These are phyloP conservation scores for Drosophila simulans DNA, from an alignment of 1,140 invertebrate genomes.

Conservation along the genomic window DNA sequence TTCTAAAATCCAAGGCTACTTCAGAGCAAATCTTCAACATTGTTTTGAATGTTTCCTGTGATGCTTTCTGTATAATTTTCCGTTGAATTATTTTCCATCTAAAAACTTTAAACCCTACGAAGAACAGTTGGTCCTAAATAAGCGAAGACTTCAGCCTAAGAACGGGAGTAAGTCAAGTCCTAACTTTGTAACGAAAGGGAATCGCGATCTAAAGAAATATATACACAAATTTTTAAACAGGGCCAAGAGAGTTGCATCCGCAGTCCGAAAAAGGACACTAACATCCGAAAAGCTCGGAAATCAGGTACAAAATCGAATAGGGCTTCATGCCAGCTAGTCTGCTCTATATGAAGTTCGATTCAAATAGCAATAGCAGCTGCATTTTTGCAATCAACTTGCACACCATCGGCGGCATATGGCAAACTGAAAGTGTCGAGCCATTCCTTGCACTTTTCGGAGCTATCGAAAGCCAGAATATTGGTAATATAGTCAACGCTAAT, in stretches of 20 bases:
- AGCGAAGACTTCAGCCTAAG: slow-evolving; percentile 3
- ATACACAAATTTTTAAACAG: slow-evolving; percentile 7
- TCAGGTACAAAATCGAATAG: slow-evolving; percentile 6
- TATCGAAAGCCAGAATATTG: slow-evolving; percentile 94
- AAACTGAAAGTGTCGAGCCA: slow-evolving; percentile 94
- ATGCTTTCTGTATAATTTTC: background rate
- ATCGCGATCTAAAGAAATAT: slow-evolving; percentile 36
- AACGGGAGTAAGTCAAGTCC: slow-evolving; percentile 1
- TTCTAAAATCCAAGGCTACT: background rate
- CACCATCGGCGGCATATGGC: slow-evolving; percentile 87
- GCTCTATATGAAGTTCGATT: slow-evolving; percentile 16
- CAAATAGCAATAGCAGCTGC: slow-evolving; percentile 72
- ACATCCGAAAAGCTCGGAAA: slow-evolving; percentile 14
- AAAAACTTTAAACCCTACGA: background rate
- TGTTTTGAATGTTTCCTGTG: background rate
- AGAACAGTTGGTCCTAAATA: slow-evolving; percentile 8
- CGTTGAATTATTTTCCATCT: background rate
- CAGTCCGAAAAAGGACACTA: slow-evolving; percentile 7
- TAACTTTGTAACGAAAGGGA: slow-evolving; percentile 10
- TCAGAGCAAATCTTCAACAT: too few relatives aligned
- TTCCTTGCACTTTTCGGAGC: slow-evolving; percentile 91
- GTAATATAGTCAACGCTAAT: slow-evolving; percentile 93
- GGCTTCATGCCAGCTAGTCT: background rate
- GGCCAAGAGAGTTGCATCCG: slow-evolving; percentile 3
- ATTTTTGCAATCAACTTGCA: slow-evolving; percentile 82